Conservation (phyloP, 2,888 invertebrate genomes). For the Drosophila austrosaltans region DNA sequence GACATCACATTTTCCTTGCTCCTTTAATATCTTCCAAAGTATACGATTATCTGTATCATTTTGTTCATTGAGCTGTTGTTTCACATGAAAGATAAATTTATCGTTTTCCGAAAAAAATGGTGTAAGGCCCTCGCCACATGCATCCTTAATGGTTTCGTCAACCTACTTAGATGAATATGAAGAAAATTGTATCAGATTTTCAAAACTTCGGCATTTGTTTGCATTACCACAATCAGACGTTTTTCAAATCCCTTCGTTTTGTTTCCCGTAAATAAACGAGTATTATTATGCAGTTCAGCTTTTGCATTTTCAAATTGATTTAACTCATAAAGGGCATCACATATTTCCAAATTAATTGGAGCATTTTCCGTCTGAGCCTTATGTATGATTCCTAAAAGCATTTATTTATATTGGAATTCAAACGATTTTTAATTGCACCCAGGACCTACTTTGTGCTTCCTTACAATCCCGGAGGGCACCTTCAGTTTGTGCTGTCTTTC, state of each 20-base stretch:
- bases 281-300: conserved; percentile 71
- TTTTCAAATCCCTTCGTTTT: conserved; percentile 71
- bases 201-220: not conserved
- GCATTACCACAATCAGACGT: conserved; percentile 69
- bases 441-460: conserved; percentile 68
- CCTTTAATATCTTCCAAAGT: conserved; percentile 78
- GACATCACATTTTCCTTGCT: conserved; percentile 76
- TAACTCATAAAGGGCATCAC: conserved; percentile 77
- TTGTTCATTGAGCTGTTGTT: conserved; percentile 49
- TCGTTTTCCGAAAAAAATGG: conserved; percentile 76
- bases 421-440: too few relatives aligned
- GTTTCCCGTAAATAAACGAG: conserved; percentile 69
- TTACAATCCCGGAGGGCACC: conserved; percentile 69
- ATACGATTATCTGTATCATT: conserved; percentile 63
- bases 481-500: conserved; percentile 69
- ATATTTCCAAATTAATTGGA: conserved; percentile 77
- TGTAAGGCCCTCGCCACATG: conserved; percentile 69
- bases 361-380: conserved; percentile 44
- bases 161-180: conserved; percentile 50
- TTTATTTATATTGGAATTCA: not conserved
- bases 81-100: conserved; percentile 62
- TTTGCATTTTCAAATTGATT: conserved; percentile 79
- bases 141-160: conserved; percentile 74
- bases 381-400: conserved; percentile 39
- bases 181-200: not conserved